These are phyloP conservation scores for Eremobia ochroleuca DNA, from an alignment of 2,888 invertebrate genomes.

Conservation along the genomic window DNA sequence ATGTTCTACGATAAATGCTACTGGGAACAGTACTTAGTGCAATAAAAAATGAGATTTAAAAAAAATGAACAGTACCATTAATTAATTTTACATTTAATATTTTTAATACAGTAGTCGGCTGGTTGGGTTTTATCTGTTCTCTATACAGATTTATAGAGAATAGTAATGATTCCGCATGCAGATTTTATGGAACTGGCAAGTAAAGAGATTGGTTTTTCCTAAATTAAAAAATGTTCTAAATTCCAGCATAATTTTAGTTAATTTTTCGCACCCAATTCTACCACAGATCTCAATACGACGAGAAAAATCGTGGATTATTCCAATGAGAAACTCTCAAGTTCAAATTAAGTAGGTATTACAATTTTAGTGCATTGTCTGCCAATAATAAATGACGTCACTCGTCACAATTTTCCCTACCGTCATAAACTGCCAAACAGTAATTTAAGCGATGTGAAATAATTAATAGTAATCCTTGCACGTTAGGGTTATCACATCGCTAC, in stretches of 20 bases:
- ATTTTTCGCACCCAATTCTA: background rate
- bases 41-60: slow-evolving; percentile 7
- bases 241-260: background rate
- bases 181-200: background rate
- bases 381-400: background rate
- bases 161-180: background rate
- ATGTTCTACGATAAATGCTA: slow-evolving; percentile 5
- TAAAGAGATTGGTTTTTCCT: background rate
- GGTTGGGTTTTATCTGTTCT: background rate
- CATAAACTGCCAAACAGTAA: slow-evolving; percentile 7
- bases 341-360: background rate
- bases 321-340: background rate
- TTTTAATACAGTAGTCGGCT: background rate
- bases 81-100: background rate
- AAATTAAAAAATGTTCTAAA: background rate
- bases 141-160: background rate
- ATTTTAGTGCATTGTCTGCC: background rate
- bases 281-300: background rate
- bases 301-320: background rate
- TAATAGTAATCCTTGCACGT: background rate
- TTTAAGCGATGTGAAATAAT: slow-evolving; percentile 10
- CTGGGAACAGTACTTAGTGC: background rate
- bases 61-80: background rate
- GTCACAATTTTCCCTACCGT: background rate
- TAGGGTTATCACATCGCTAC: slow-evolving; percentile 28